phyloP scores from a whole-genome alignment of 2,113 vertebrate genomes.

The Peromyscus leucopus region DNA sequence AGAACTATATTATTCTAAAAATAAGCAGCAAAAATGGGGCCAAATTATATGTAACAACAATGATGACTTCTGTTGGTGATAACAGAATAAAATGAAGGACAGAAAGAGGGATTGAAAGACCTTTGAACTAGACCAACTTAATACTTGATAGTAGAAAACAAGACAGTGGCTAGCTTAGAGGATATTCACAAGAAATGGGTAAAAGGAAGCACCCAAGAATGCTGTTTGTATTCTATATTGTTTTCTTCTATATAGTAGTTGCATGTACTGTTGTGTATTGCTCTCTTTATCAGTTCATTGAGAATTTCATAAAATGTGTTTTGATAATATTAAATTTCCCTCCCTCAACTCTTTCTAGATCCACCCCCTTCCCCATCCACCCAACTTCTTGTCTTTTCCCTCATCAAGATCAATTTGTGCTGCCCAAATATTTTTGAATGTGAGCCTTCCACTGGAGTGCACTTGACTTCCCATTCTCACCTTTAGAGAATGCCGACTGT shows the following conservation, averaged over 20 bases:
- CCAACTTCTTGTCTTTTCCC: background rate
- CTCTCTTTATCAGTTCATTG: background rate
- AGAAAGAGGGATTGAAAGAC: background rate
- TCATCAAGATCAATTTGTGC: background rate
- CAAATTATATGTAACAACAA: background rate
- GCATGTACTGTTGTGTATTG: background rate
- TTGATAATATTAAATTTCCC: background rate
- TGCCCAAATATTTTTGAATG: background rate
- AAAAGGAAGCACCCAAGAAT: background rate
- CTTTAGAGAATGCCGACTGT: background rate
- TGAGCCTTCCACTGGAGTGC: background rate
- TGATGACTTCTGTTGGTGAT: background rate
- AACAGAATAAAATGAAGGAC: background rate
- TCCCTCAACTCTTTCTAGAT: background rate
- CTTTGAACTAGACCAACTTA: conserved; percentile 5
- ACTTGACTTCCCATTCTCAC: background rate
- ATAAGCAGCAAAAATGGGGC: background rate
- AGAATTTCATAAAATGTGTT: background rate
- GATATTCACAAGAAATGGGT: background rate
- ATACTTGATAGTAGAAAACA: background rate
- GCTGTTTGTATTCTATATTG: background rate
- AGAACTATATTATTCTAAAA: background rate
- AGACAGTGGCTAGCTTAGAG: background rate
- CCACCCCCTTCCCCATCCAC: background rate
- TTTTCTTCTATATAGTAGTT: background rate